Conservation (phyloP, 2,797 vertebrate species). For the Erithacus rubecula region DNA sequence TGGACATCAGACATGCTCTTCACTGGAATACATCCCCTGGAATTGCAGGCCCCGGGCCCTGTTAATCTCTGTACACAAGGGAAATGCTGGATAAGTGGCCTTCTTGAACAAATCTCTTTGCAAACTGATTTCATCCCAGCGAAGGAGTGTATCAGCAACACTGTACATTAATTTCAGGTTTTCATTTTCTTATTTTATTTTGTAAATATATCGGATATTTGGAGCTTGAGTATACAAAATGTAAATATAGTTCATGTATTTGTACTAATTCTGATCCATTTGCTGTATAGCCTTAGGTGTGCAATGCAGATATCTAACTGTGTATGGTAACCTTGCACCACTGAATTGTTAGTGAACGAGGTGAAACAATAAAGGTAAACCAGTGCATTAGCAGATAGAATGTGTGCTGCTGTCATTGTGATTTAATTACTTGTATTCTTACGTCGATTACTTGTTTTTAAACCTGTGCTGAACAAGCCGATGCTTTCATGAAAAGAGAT, state of each 20-base stretch:
- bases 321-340: constrained; percentile 99
- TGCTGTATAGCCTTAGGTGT: constrained; percentile 98
- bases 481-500: neutral
- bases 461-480: neutral
- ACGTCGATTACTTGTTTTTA: too few species aligned
- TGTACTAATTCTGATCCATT: constrained; percentile 99
- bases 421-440: neutral
- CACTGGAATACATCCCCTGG: neutral
- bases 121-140: constrained; percentile 72
- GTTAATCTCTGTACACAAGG: constrained; percentile 35
- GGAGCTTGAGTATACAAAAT: constrained; percentile 98
- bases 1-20: neutral
- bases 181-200: constrained; percentile 96
- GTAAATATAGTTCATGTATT: constrained; percentile 99
- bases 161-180: constrained; percentile 90
- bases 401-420: neutral
- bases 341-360: constrained; percentile 95
- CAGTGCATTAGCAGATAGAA: constrained; percentile 82
- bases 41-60: neutral
- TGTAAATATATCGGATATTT: constrained; percentile 98
- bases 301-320: constrained; percentile 97
- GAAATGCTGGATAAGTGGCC: constrained; percentile 72
- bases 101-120: constrained; percentile 74
- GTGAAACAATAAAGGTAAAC: constrained; percentile 96
- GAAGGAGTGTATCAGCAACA: constrained; percentile 85